These are phyloP conservation scores for Tortrix viridana DNA, from an alignment of 2,888 invertebrate species.

Conservation along the genomic window DNA sequence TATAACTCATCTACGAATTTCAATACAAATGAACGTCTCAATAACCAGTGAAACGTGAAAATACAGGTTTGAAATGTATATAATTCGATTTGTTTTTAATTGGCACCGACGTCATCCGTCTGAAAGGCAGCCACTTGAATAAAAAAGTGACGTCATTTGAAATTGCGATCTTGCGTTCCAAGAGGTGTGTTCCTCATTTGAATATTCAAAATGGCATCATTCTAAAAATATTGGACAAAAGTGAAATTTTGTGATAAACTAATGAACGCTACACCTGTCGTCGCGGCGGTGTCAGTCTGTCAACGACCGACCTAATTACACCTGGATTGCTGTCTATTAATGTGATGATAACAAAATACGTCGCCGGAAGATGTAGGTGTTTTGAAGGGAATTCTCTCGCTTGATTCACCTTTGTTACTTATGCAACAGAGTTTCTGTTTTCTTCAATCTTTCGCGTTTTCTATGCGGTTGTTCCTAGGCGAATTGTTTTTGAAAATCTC, in stretches of 20 bases:
- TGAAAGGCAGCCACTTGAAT: conserved; percentile 25
- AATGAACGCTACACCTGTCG: conserved; percentile 35
- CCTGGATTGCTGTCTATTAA: conserved; percentile 54
- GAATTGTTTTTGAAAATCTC: too few species aligned
- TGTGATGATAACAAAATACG: conserved; percentile 28
- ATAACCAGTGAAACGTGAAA: conserved; percentile 28
- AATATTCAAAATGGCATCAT: conserved; percentile 33
- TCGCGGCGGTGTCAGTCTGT: conserved; percentile 46
- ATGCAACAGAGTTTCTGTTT: neutral
- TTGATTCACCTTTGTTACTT: neutral
- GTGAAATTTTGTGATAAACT: conserved; percentile 34
- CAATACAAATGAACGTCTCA: conserved; percentile 28
- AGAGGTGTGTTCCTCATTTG: conserved; percentile 20
- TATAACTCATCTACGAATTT: conserved; percentile 22
- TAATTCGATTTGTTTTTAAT: conserved; percentile 23
- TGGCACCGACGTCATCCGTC: conserved; percentile 28
- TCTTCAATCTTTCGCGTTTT: neutral
- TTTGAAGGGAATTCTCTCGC: neutral
- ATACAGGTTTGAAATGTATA: conserved; percentile 29
- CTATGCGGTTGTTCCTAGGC: neutral
- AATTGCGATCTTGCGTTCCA: conserved; percentile 20
- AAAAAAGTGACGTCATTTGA: conserved; percentile 27
- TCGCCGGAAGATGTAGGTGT: conserved; percentile 21
- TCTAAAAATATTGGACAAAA: conserved; percentile 32
- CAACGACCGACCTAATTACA: conserved; percentile 63